These are phyloP conservation scores for Oreochromis grahami DNA, from an alignment of 2,797 vertebrate genomes.

Conservation along the genomic window DNA sequence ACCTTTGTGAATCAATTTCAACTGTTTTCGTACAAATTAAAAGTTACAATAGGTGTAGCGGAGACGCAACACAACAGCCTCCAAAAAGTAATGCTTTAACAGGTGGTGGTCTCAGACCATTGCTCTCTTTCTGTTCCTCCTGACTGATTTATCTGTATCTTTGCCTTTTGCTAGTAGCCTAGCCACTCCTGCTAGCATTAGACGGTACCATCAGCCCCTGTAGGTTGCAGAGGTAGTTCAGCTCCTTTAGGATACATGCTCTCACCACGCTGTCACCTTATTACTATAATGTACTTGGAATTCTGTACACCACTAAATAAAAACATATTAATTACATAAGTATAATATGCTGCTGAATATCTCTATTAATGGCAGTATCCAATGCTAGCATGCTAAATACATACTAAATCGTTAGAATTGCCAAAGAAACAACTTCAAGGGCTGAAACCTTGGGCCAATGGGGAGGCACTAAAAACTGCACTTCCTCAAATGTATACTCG, in stretches of 20 bases:
- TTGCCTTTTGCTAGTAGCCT: not conserved
- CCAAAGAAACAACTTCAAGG: not conserved
- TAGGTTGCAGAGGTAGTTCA: not conserved
- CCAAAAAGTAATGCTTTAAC: not conserved
- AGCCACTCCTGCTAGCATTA: not conserved
- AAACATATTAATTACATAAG: not conserved
- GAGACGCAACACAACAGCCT: not conserved
- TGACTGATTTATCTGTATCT: not conserved
- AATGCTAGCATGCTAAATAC: not conserved
- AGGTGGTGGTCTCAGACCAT: not conserved
- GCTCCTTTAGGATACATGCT: not conserved
- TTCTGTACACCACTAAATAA: not conserved
- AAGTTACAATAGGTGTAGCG: not conserved
- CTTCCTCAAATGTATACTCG: not conserved
- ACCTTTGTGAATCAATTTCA: not conserved
- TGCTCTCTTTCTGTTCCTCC: not conserved
- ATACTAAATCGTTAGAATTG: not conserved
- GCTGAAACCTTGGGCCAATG: not conserved
- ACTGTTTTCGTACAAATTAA: not conserved
- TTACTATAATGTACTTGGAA: not conserved
- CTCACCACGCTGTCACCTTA: not conserved
- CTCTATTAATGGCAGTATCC: not conserved
- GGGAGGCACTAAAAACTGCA: not conserved
- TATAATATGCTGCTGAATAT: not conserved
- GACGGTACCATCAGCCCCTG: not conserved